phyloP scores from a whole-genome alignment of 2,888 invertebrate species.

The Pheosia tremula region DNA sequence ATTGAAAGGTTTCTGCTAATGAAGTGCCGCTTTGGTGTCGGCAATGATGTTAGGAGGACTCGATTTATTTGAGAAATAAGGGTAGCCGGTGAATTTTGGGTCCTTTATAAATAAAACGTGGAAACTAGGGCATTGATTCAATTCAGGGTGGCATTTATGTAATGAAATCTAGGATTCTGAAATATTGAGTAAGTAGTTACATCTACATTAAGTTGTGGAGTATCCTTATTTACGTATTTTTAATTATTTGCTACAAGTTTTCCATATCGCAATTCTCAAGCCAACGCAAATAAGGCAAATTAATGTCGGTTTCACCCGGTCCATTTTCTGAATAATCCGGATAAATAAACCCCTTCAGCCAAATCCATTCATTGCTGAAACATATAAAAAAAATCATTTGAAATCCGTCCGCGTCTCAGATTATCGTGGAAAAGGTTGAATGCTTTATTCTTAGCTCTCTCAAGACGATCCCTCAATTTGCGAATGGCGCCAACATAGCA shows the following conservation, averaged over 20 bases:
- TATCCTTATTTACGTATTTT: too few relatives aligned
- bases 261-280: background rate
- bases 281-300: slow-evolving; percentile 15
- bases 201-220: too few relatives aligned
- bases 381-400: slow-evolving; percentile 41
- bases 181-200: too few relatives aligned
- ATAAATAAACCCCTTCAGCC: slow-evolving; percentile 28
- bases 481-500: background rate
- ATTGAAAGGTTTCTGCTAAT: slow-evolving; percentile 17
- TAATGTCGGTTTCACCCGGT: slow-evolving; percentile 16
- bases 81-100: background rate
- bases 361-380: slow-evolving; percentile 25
- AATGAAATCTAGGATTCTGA: background rate
- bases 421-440: slow-evolving; percentile 39
- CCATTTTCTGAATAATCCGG: slow-evolving; percentile 12
- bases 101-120: slow-evolving; percentile 3
- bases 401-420: slow-evolving; percentile 34
- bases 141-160: background rate
- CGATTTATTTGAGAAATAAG: slow-evolving; percentile 6
- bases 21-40: slow-evolving; percentile 16
- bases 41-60: slow-evolving; percentile 5
- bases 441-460: slow-evolving; percentile 36
- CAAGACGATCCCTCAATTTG: slow-evolving; percentile 13
- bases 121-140: background rate
- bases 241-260: too few relatives aligned